phyloP scores from a whole-genome alignment of 2,797 vertebrate genomes.

The Rallus crepitans region DNA sequence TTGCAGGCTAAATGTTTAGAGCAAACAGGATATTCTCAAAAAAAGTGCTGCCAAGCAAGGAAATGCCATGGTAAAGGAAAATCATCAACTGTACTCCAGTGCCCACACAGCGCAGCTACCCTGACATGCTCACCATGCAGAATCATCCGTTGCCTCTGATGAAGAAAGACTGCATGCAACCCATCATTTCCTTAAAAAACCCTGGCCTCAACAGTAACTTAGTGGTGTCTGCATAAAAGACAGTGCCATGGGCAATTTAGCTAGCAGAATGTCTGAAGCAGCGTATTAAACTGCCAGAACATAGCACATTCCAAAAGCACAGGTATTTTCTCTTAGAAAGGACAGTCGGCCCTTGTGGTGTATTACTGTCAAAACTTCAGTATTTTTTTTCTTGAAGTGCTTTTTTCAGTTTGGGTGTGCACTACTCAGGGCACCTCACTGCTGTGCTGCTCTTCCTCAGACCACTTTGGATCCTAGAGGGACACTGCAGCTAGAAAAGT shows the following conservation, averaged over 20 bases:
- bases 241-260: background rate
- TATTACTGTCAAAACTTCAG: background rate
- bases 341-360: background rate
- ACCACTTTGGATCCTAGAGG: background rate
- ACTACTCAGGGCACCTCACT: background rate
- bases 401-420: background rate
- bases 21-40: background rate
- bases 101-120: rapidly evolving
- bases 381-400: background rate
- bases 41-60: background rate
- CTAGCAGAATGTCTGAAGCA: background rate
- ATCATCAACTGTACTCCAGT: background rate
- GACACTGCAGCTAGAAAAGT: background rate
- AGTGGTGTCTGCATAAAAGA: background rate
- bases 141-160: background rate
- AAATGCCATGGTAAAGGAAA: background rate
- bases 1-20: background rate
- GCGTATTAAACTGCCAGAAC: background rate
- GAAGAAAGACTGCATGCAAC: background rate
- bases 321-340: background rate
- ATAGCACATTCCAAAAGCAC: rapidly evolving
- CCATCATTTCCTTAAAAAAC: background rate
- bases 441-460: background rate
- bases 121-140: background rate
- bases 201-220: background rate